Evolutionary conservation across 2,888 invertebrate species (phyloP).

Genomic region (Cylloceria caligata): DNA sequence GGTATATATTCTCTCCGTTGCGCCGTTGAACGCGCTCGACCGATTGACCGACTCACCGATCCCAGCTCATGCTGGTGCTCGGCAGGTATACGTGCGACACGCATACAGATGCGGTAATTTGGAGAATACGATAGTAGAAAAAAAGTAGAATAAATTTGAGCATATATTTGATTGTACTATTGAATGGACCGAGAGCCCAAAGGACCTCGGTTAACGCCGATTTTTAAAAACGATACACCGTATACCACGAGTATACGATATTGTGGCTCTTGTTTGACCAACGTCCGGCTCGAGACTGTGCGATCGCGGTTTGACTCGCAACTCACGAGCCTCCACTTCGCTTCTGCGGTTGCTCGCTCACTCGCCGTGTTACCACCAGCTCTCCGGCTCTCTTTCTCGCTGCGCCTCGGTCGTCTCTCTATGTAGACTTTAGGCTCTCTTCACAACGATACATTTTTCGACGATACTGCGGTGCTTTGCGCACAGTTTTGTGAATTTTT

Average conservation of each 20-base stretch:
- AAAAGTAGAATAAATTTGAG: background rate
- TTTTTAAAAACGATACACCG: background rate
- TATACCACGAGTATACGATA: slow-evolving; percentile 7
- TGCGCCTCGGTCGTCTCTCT: slow-evolving; percentile 14
- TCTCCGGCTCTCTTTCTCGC: slow-evolving; percentile 34
- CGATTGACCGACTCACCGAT: slow-evolving; percentile 67
- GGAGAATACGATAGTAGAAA: background rate
- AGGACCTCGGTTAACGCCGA: background rate
- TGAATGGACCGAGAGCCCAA: background rate
- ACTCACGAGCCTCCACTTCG: slow-evolving; percentile 53
- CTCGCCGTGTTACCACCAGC: slow-evolving; percentile 37
- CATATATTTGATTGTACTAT: background rate
- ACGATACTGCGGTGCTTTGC: background rate
- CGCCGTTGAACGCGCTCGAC: slow-evolving; percentile 59
- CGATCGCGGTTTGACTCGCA: slow-evolving; percentile 51
- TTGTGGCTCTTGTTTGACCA: slow-evolving; percentile 65
- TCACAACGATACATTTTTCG: slow-evolving; percentile 22
- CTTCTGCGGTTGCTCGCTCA: slow-evolving; percentile 27
- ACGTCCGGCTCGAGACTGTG: slow-evolving; percentile 71
- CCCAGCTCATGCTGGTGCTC: slow-evolving; percentile 13
- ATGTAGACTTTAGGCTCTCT: slow-evolving; percentile 39
- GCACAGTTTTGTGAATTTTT: background rate
- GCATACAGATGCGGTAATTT: background rate
- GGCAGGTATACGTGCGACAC: slow-evolving; percentile 19
- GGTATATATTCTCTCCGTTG: background rate